Percentiles rank a stretch among this genome's conserved stretches.
These are phyloP conservation scores for Anolis carolinensis DNA, from an alignment of 2,113 vertebrate species.

Conservation along the genomic window DNA sequence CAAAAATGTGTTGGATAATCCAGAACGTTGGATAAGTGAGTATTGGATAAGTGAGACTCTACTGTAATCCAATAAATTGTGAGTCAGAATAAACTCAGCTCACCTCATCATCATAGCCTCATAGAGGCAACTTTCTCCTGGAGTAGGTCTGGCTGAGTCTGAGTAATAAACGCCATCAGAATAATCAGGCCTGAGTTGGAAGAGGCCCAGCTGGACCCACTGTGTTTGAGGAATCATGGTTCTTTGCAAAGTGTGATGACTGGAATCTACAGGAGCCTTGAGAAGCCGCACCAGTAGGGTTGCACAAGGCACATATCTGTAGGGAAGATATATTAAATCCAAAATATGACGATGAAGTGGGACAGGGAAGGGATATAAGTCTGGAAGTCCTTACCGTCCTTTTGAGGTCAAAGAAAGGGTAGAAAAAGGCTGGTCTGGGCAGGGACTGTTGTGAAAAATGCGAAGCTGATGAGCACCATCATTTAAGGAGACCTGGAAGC, in stretches of 20 bases:
- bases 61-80: not conserved
- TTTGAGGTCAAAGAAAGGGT: slow-evolving; percentile 16
- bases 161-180: slow-evolving; percentile 45
- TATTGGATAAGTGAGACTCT: too few species aligned
- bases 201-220: slow-evolving; percentile 23
- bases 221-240: not conserved
- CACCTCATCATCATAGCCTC: slow-evolving; percentile 53
- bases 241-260: slow-evolving; percentile 1
- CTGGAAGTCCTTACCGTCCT: slow-evolving; percentile 36
- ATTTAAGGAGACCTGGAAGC: slow-evolving; percentile 55
- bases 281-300: slow-evolving; percentile 49
- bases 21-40: too few species aligned
- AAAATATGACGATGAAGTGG: not conserved
- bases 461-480: slow-evolving; percentile 60
- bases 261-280: slow-evolving; percentile 23
- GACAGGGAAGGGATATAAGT: not conserved
- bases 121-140: slow-evolving; percentile 48
- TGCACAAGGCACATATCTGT: slow-evolving; percentile 55
- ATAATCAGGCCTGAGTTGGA: slow-evolving; percentile 43
- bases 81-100: not conserved
- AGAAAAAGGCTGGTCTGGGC: slow-evolving; percentile 46
- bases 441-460: slow-evolving; percentile 43
- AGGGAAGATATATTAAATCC: not conserved
- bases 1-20: too few species aligned
- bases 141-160: slow-evolving; percentile 35